phyloP scores from a whole-genome alignment of 2,888 invertebrate genomes.

The Oxystoma pomonae region DNA sequence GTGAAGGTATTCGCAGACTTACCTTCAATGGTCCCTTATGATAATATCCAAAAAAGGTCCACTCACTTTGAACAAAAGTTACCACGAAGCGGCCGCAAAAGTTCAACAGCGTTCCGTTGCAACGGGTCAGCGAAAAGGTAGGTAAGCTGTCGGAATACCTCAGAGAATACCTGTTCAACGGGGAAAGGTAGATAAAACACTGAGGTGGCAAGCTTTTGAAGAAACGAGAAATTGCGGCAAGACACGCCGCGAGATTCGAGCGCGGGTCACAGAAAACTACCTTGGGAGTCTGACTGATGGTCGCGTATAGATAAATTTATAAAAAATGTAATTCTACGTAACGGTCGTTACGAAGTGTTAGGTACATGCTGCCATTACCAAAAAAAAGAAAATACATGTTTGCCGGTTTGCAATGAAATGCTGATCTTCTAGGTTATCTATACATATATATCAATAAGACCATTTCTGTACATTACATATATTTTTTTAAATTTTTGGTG shows the following conservation, averaged over 20 bases:
- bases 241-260: slow-evolving; percentile 9
- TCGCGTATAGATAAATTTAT: too few relatives aligned
- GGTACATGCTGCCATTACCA: too few relatives aligned
- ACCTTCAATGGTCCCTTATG: neutral
- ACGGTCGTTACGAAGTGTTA: too few relatives aligned
- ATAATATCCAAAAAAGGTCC: neutral
- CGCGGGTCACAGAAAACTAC: neutral
- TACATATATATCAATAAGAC: too few relatives aligned
- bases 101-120: slow-evolving; percentile 12
- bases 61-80: slow-evolving; percentile 13
- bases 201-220: slow-evolving; percentile 16
- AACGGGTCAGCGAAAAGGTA: slow-evolving; percentile 17
- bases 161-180: slow-evolving; percentile 26
- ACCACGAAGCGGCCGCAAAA: slow-evolving; percentile 12
- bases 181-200: slow-evolving; percentile 28
- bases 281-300: neutral
- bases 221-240: slow-evolving; percentile 11
- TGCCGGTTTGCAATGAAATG: too few relatives aligned
- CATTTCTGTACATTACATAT: too few relatives aligned
- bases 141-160: neutral
- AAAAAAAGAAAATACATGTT: too few relatives aligned
- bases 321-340: too few relatives aligned
- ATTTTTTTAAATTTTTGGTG: too few relatives aligned
- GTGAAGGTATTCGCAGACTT: neutral
- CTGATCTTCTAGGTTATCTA: too few relatives aligned